Conservation (phyloP, 2,113 vertebrate genomes). For the Ursus arctos region DNA sequence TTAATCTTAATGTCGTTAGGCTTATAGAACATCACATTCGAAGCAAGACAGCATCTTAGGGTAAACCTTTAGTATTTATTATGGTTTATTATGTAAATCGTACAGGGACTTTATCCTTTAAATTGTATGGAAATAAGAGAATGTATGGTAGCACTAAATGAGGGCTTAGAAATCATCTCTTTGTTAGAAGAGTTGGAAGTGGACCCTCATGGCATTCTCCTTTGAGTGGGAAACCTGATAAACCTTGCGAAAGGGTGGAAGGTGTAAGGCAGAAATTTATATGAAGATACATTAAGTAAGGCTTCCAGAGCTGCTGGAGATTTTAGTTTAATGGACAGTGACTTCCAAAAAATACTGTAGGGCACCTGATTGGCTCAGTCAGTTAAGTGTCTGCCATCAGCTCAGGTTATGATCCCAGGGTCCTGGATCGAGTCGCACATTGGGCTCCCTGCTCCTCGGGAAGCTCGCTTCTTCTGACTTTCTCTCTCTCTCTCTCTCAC, state of each 20-base stretch:
- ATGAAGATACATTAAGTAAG: neutral
- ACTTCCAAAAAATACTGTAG: neutral
- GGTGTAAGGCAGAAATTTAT: neutral
- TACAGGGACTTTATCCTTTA: slow-evolving; percentile 25
- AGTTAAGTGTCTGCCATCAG: too few relatives aligned
- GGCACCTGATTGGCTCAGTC: too few relatives aligned
- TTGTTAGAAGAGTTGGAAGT: slow-evolving; percentile 12
- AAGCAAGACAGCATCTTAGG: slow-evolving; percentile 39
- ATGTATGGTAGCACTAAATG: neutral
- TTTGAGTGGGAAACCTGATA: neutral
- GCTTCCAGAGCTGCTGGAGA: neutral
- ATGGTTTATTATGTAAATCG: neutral
- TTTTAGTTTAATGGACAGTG: neutral
- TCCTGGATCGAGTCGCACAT: too few relatives aligned
- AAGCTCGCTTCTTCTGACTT: too few relatives aligned
- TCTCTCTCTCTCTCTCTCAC: too few relatives aligned
- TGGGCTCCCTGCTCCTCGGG: too few relatives aligned
- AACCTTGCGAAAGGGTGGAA: neutral
- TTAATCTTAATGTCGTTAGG: slow-evolving; percentile 31
- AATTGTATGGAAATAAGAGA: neutral
- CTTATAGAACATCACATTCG: slow-evolving; percentile 13
- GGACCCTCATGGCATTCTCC: neutral
- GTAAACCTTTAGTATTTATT: neutral
- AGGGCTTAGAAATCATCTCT: slow-evolving; percentile 1
- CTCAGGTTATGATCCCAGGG: too few relatives aligned